Conservation (phyloP, 2,113 vertebrate species). For the Seriola aureovittata region DNA sequence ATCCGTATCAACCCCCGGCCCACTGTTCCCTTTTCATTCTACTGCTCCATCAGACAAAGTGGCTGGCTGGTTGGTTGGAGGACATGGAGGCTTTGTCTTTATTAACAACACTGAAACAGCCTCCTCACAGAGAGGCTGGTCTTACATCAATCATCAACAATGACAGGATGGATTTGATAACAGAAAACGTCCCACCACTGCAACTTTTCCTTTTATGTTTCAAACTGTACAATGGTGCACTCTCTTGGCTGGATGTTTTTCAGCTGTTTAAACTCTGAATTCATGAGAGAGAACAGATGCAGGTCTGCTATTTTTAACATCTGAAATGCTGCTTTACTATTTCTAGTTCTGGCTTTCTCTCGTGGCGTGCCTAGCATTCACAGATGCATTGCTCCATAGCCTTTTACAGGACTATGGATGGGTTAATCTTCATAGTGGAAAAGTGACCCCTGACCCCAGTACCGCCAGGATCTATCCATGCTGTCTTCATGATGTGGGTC, state of each 20-base stretch:
- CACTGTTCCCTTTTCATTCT: conserved; percentile 59
- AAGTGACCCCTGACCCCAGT: conserved; percentile 15
- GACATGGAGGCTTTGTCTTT: conserved; percentile 73
- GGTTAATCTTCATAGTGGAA: conserved; percentile 15
- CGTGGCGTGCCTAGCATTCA: not conserved
- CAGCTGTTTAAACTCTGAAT: conserved; percentile 7
- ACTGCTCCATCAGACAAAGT: conserved; percentile 68
- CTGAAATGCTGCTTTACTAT: conserved; percentile 15
- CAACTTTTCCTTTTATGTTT: conserved; percentile 24
- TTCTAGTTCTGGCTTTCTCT: conserved; percentile 7
- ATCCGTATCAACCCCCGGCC: conserved; percentile 72
- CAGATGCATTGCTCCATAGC: conserved; percentile 5
- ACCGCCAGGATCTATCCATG: conserved; percentile 3
- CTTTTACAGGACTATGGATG: not conserved
- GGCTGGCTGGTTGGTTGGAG: conserved; percentile 58
- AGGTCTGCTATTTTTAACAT: conserved; percentile 9
- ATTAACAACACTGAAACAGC: conserved; percentile 61
- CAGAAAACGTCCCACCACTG: conserved; percentile 17
- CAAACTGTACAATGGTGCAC: not conserved
- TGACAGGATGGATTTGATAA: conserved; percentile 47
- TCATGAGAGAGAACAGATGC: conserved; percentile 6
- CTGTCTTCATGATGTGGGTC: conserved; percentile 1
- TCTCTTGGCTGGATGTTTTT: not conserved
- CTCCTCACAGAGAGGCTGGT: conserved; percentile 27
- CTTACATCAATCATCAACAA: conserved; percentile 61